These are phyloP conservation scores for Icerya purchasi DNA, from an alignment of 2,888 invertebrate species.

Conservation along the genomic window DNA sequence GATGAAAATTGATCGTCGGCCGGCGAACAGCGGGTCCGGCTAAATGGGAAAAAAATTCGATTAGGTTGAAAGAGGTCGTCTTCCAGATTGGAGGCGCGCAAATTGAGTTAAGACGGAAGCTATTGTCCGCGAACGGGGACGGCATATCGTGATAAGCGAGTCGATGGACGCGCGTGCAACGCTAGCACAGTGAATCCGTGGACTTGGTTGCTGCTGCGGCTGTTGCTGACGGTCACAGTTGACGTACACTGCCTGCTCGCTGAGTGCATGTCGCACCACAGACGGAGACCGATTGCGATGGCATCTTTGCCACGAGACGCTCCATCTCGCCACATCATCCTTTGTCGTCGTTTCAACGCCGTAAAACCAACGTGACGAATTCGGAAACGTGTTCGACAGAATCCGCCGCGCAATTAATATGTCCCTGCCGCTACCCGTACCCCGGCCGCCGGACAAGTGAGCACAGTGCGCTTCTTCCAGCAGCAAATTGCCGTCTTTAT, in stretches of 20 bases:
- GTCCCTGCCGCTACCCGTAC: constrained; percentile 4
- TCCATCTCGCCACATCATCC: constrained; percentile 1
- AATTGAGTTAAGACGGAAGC: no score
- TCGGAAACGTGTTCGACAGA: constrained; percentile 16
- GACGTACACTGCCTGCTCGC: not conserved
- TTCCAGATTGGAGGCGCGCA: no score
- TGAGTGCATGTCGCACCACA: not conserved
- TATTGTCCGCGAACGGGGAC: not conserved
- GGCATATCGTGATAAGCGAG: no score
- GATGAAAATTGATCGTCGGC: no score
- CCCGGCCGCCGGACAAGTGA: constrained; percentile 1
- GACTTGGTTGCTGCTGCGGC: not conserved
- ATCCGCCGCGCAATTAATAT: constrained; percentile 11
- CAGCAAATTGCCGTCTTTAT: constrained; percentile 10
- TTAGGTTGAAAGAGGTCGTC: not conserved
- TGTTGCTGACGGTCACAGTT: no score
- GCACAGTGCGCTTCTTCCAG: constrained; percentile 12
- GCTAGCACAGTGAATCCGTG: no score
- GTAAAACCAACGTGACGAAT: constrained; percentile 19
- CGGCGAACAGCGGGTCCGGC: no score
- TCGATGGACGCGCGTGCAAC: not conserved
- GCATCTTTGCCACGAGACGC: constrained; percentile 13
- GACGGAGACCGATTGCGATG: no score
- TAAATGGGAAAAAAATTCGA: not conserved
- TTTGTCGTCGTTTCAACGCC: constrained; percentile 10